A percentile compares a stretch with the other conserved stretches of the same genome.
Evolutionary conservation across 2,113 vertebrate genomes (phyloP).

Genomic region (Entosphenus tridentatus): DNA sequence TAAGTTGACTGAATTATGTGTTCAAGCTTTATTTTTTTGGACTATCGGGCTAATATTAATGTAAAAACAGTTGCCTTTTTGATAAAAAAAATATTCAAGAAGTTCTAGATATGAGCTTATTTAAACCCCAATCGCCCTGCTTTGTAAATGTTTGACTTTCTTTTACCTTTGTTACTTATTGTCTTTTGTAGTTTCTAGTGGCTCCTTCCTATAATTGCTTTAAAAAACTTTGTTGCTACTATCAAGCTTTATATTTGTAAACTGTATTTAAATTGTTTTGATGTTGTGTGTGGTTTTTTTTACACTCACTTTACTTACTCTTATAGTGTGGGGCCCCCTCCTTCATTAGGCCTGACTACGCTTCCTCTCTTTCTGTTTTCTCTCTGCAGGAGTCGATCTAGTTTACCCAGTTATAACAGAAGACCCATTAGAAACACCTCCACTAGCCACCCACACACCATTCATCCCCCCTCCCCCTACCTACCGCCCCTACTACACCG

Average conservation of each 20-base stretch:
- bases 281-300: too few species aligned
- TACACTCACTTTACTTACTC: too few species aligned
- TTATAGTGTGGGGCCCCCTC: too few species aligned
- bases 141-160: neutral
- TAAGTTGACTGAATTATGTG: conserved; percentile 90
- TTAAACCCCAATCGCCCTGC: neutral
- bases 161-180: neutral
- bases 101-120: neutral
- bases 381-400: conserved; percentile 91
- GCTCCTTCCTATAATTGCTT: neutral
- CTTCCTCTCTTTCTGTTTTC: conserved; percentile 23
- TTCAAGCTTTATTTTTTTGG: conserved; percentile 24
- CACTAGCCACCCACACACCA: conserved; percentile 82
- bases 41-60: neutral
- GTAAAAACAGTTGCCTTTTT: conserved; percentile 23
- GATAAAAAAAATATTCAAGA: neutral
- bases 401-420: conserved; percentile 82
- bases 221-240: neutral
- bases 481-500: conserved; percentile 92
- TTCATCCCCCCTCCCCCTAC: conserved; percentile 87
- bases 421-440: conserved; percentile 85
- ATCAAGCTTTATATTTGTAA: too few species aligned
- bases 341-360: too few species aligned
- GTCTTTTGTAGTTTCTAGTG: neutral
- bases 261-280: too few species aligned